Evolutionary conservation across 2,888 invertebrate species (phyloP).

Genomic region (Dolomedes plantarius): DNA sequence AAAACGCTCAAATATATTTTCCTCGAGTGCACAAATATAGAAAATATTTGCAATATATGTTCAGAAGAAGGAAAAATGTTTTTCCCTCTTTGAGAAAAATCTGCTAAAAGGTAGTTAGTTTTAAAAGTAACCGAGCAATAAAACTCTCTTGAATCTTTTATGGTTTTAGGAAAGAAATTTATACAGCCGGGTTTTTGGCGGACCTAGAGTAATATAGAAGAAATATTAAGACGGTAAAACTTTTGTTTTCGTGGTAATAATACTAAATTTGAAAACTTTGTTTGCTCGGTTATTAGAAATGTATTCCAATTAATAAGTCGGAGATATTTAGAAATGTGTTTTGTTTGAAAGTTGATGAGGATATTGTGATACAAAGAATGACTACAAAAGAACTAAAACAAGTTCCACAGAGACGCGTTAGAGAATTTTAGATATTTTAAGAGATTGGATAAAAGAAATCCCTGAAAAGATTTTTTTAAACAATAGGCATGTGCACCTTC

Average conservation of each 20-base stretch:
- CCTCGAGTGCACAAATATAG: neutral
- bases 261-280: neutral
- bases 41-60: neutral
- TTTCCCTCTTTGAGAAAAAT: neutral
- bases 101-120: neutral
- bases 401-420: no score
- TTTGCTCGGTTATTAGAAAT: neutral
- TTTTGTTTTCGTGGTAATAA: no score
- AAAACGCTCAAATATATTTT: neutral
- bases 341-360: no score
- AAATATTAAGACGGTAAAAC: neutral
- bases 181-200: neutral
- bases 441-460: no score
- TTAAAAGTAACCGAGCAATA: neutral
- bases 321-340: no score
- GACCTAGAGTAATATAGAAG: neutral
- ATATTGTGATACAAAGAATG: no score
- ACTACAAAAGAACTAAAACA: no score
- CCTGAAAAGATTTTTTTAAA: no score
- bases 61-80: neutral
- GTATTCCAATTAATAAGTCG: no score
- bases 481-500: no score
- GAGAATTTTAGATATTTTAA: no score
- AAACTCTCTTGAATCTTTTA: neutral
- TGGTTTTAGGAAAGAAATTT: neutral